Percentiles rank a stretch among this genome's conserved stretches.
Conservation (phyloP, 2,888 invertebrate species). For the Odontocolon sp. region DNA sequence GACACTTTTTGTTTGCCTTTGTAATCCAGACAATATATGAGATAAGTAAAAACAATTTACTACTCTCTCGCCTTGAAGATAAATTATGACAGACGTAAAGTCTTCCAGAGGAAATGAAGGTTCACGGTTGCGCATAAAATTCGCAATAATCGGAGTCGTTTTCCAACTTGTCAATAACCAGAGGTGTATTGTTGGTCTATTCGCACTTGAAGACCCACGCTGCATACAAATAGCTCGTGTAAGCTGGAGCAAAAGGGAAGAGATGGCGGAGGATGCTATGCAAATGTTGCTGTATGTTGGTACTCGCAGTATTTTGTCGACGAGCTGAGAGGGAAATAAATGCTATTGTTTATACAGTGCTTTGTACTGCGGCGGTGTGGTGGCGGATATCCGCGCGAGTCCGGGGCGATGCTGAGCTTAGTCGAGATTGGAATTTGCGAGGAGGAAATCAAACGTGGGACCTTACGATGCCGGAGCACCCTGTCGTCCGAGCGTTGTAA, state of each 20-base stretch:
- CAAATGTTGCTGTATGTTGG: slow-evolving; percentile 50
- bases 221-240: slow-evolving; percentile 53
- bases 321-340: slow-evolving; percentile 61
- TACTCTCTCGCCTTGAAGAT: neutral
- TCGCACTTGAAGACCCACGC: slow-evolving; percentile 38
- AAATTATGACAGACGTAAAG: slow-evolving; percentile 15
- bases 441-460: slow-evolving; percentile 60
- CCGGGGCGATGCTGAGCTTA: slow-evolving; percentile 21
- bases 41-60: neutral
- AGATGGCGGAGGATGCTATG: slow-evolving; percentile 35
- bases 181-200: slow-evolving; percentile 21
- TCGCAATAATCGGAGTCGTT: slow-evolving; percentile 28
- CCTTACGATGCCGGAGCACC: slow-evolving; percentile 54
- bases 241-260: slow-evolving; percentile 40
- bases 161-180: slow-evolving; percentile 43
- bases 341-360: slow-evolving; percentile 63
- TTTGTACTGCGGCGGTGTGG: slow-evolving; percentile 55
- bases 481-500: slow-evolving; percentile 22
- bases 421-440: slow-evolving; percentile 56
- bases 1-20: no score
- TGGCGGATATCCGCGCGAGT: slow-evolving; percentile 48
- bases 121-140: slow-evolving; percentile 23
- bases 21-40: neutral
- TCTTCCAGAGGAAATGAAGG: neutral
- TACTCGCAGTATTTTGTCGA: slow-evolving; percentile 59